These are phyloP conservation scores for Dynastes maya DNA, from an alignment of 2,888 invertebrate genomes.

Conservation along the genomic window DNA sequence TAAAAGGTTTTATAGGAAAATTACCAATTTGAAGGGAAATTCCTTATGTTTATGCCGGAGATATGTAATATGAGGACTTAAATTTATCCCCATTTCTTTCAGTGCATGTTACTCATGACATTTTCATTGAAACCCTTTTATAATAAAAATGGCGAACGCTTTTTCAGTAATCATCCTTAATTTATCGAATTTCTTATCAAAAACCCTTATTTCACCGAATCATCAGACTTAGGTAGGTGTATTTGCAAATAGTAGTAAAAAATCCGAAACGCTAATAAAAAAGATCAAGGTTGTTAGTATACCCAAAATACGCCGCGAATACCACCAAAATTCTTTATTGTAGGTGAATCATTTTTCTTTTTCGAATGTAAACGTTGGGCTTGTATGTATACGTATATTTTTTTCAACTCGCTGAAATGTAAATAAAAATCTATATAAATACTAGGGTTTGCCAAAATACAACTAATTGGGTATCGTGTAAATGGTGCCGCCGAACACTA, in stretches of 20 bases:
- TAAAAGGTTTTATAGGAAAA: no score
- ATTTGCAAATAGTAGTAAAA: slow-evolving; percentile 1
- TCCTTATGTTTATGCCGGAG: no score
- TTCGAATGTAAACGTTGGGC: not conserved
- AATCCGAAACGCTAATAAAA: slow-evolving; percentile 12
- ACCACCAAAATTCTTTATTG: slow-evolving; percentile 20
- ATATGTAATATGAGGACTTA: no score
- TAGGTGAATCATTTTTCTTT: slow-evolving; percentile 28
- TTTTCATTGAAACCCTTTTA: no score
- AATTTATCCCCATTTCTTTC: no score
- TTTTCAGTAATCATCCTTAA: no score
- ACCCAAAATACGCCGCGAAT: slow-evolving; percentile 15
- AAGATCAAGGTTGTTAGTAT: slow-evolving; percentile 1
- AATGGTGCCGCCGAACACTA: slow-evolving; percentile 2
- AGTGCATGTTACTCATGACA: no score
- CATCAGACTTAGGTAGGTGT: not conserved
- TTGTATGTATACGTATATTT: slow-evolving; percentile 2
- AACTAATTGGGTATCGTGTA: not conserved
- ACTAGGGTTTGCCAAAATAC: not conserved
- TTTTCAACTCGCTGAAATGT: slow-evolving; percentile 9
- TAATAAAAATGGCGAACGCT: no score
- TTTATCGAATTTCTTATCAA: no score
- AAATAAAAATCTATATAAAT: slow-evolving; percentile 10
- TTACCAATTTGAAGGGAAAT: no score
- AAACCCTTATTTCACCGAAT: no score